Evolutionary conservation across 2,113 vertebrate genomes (phyloP).

Genomic region (Echinops telfairi): DNA sequence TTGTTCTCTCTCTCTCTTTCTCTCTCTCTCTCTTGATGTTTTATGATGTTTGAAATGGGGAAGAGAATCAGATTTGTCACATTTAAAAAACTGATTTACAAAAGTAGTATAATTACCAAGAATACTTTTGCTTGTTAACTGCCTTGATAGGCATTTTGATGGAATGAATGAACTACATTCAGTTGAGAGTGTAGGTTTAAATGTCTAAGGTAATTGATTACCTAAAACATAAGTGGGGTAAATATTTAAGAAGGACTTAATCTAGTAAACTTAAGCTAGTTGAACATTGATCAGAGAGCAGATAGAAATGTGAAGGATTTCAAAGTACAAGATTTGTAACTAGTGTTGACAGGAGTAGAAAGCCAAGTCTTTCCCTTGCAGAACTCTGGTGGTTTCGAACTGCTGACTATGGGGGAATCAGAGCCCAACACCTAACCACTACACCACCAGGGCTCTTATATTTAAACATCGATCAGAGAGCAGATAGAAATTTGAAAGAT

Average conservation of each 20-base stretch:
- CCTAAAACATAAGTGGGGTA: slow-evolving; percentile 47
- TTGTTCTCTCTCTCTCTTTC: neutral
- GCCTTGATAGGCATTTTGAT: neutral
- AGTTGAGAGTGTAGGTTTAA: slow-evolving; percentile 54
- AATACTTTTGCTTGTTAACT: slow-evolving; percentile 55
- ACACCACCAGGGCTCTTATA: too few relatives aligned
- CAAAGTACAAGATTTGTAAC: slow-evolving; percentile 13
- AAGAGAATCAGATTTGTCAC: slow-evolving; percentile 26
- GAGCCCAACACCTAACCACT: too few relatives aligned
- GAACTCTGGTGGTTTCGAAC: too few relatives aligned
- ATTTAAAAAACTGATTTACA: slow-evolving; percentile 34
- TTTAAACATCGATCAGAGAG: slow-evolving; percentile 37
- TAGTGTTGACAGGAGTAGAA: neutral
- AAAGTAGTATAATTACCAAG: slow-evolving; percentile 3
- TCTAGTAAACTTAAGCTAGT: slow-evolving; percentile 42
- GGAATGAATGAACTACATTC: slow-evolving; percentile 46
- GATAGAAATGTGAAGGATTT: slow-evolving; percentile 38
- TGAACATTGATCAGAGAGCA: slow-evolving; percentile 38
- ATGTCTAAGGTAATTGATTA: slow-evolving; percentile 64
- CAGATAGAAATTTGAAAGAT: neutral
- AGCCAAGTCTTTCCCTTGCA: too few relatives aligned
- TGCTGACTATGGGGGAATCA: too few relatives aligned
- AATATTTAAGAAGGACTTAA: slow-evolving; percentile 52
- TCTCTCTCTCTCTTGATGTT: neutral
- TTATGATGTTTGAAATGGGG: slow-evolving; percentile 21